phyloP scores from a whole-genome alignment of 2,113 vertebrate species.

The Zapus hudsonius region DNA sequence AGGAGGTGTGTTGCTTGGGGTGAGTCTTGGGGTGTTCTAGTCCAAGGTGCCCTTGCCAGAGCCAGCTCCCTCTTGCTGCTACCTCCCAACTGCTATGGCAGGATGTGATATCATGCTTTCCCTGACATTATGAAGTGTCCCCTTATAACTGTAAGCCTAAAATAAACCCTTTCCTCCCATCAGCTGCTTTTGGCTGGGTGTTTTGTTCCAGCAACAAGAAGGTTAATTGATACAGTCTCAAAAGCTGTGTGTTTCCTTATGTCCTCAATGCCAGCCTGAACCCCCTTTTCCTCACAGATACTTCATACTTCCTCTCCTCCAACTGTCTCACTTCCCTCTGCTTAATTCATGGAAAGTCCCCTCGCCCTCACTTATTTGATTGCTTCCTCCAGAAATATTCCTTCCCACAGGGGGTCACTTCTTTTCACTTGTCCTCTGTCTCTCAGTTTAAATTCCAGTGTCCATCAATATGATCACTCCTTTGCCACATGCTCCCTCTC shows the following conservation, averaged over 20 bases:
- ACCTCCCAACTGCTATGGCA: too few relatives aligned
- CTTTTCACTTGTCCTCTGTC: background rate
- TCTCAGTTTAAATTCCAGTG: background rate
- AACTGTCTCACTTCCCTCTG: background rate
- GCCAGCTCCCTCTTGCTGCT: too few relatives aligned
- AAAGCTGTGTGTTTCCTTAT: background rate
- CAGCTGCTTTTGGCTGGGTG: too few relatives aligned
- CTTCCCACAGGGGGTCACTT: background rate
- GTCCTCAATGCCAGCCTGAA: background rate
- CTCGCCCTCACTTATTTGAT: background rate
- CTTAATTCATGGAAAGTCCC: constrained; percentile 55
- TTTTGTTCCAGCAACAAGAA: too few relatives aligned
- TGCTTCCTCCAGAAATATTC: constrained; percentile 58
- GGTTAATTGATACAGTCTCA: too few relatives aligned
- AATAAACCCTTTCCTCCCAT: too few relatives aligned
- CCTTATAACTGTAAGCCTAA: too few relatives aligned
- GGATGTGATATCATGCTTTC: too few relatives aligned
- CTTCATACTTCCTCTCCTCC: background rate
- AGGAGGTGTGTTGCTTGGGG: too few relatives aligned
- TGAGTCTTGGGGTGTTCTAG: too few relatives aligned
- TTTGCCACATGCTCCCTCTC: background rate
- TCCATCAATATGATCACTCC: background rate
- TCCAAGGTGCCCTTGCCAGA: too few relatives aligned
- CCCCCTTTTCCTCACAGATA: background rate
- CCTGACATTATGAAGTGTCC: too few relatives aligned